Percentiles rank a stretch among this genome's conserved stretches.
phyloP scores from a whole-genome alignment of 2,888 invertebrate species.

The Drosophila colorata region DNA sequence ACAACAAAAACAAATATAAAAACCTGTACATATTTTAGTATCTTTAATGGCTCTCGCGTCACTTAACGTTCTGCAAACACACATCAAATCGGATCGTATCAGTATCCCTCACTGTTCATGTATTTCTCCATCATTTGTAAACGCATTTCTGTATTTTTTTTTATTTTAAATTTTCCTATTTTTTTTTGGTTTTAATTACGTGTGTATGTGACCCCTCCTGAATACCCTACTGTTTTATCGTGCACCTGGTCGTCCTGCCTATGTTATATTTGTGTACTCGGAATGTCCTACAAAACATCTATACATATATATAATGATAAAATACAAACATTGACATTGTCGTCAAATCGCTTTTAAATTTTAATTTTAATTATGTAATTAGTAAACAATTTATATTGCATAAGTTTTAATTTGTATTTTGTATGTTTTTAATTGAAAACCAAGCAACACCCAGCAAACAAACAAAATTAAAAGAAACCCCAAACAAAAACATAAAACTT shows the following conservation, averaged over 20 bases:
- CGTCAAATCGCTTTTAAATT: slow-evolving; percentile 67
- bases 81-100: slow-evolving; percentile 23
- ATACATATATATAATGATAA: slow-evolving; percentile 12
- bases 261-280: slow-evolving; percentile 59
- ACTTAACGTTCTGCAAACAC: slow-evolving; percentile 31
- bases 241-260: slow-evolving; percentile 45
- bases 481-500: slow-evolving; percentile 27
- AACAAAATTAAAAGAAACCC: slow-evolving; percentile 29
- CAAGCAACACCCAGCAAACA: slow-evolving; percentile 27
- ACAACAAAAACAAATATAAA: slow-evolving; percentile 22
- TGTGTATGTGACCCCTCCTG: slow-evolving; percentile 52
- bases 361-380: slow-evolving; percentile 75
- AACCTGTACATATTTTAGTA: slow-evolving; percentile 76
- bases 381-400: slow-evolving; percentile 63
- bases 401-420: slow-evolving; percentile 69
- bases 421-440: slow-evolving; percentile 56
- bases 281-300: slow-evolving; percentile 44
- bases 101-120: slow-evolving; percentile 7
- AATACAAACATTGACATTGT: slow-evolving; percentile 46
- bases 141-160: slow-evolving; percentile 12
- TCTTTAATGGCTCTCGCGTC: slow-evolving; percentile 64
- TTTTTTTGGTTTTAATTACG: slow-evolving; percentile 22
- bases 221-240: slow-evolving; percentile 10
- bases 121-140: slow-evolving; percentile 21
- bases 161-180: slow-evolving; percentile 14